These are phyloP conservation scores for Glossophaga mutica DNA, from an alignment of 2,797 vertebrate genomes.

Conservation along the genomic window DNA sequence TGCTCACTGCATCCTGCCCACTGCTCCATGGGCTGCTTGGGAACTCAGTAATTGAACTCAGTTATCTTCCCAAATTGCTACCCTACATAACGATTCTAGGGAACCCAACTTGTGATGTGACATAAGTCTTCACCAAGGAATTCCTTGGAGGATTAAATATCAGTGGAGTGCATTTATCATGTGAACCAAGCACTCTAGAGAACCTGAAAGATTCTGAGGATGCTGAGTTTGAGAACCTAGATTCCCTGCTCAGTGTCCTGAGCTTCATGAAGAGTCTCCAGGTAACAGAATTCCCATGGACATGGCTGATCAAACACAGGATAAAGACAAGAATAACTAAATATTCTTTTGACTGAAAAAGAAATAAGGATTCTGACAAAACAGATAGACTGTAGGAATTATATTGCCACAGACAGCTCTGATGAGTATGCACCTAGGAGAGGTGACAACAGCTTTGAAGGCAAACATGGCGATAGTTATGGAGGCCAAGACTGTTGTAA, in stretches of 20 bases:
- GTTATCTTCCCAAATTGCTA: constrained; percentile 88
- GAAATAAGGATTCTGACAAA: not conserved
- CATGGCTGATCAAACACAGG: not conserved
- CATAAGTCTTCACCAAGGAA: constrained; percentile 91
- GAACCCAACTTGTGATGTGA: constrained; percentile 91
- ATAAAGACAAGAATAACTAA: not conserved
- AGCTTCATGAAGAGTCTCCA: not conserved
- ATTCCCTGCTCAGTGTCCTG: constrained; percentile 85
- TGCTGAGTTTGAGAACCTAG: constrained; percentile 90
- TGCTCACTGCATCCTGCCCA: constrained; percentile 82
- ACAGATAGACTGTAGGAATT: not conserved
- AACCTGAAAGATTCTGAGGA: constrained; percentile 54
- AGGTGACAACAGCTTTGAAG: not conserved
- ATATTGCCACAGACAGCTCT: not conserved
- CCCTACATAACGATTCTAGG: constrained; percentile 92
- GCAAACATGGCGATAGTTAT: not conserved
- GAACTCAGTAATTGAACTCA: constrained; percentile 88
- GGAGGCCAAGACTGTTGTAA: not conserved
- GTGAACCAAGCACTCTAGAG: constrained; percentile 91
- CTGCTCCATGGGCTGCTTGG: constrained; percentile 88
- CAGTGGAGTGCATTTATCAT: constrained; percentile 90
- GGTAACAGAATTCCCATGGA: not conserved
- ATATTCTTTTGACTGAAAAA: not conserved
- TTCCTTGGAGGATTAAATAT: constrained; percentile 92
- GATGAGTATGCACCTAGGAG: not conserved